A percentile compares a stretch with the other conserved stretches of the same genome.
Evolutionary conservation across 2,888 invertebrate species (phyloP).

Genomic region (Cephus pygmeus): DNA sequence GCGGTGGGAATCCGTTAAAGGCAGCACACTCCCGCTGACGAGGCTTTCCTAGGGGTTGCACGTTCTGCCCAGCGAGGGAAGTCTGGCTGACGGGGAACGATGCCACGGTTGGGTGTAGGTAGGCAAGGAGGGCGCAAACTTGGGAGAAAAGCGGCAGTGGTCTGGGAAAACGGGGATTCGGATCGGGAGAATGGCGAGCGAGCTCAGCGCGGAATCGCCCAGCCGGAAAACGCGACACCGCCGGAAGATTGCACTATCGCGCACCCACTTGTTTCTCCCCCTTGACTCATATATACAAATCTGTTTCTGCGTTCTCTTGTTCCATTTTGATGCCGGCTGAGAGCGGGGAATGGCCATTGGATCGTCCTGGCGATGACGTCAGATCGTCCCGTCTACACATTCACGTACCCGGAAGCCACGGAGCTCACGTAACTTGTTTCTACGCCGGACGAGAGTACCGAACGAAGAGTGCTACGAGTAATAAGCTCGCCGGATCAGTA

Average conservation of each 20-base stretch:
- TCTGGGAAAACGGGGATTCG: constrained; percentile 26
- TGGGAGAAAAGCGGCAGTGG: background rate
- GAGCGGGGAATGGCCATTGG: background rate
- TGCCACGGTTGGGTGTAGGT: background rate
- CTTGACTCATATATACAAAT: constrained; percentile 47
- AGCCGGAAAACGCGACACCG: constrained; percentile 59
- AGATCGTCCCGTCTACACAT: background rate
- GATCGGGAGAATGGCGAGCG: constrained; percentile 32
- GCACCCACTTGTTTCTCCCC: constrained; percentile 53
- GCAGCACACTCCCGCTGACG: constrained; percentile 42
- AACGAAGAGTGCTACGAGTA: background rate
- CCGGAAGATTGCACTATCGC: constrained; percentile 60
- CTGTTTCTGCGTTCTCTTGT: constrained; percentile 31
- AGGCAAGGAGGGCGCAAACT: constrained; percentile 6
- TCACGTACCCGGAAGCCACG: background rate
- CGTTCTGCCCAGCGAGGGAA: background rate
- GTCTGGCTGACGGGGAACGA: background rate
- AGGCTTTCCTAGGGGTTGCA: constrained; percentile 36
- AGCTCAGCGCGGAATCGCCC: constrained; percentile 49
- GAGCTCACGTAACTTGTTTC: background rate
- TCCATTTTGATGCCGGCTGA: background rate
- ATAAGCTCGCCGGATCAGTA: background rate
- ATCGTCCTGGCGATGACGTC: background rate
- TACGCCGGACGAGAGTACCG: background rate
- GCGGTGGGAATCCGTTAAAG: constrained; percentile 47